Evolutionary conservation across 2,797 vertebrate genomes (phyloP), one percentile per base, ranked within the genome.

Genomic region (Pseudomugil tenellus): DNA sequence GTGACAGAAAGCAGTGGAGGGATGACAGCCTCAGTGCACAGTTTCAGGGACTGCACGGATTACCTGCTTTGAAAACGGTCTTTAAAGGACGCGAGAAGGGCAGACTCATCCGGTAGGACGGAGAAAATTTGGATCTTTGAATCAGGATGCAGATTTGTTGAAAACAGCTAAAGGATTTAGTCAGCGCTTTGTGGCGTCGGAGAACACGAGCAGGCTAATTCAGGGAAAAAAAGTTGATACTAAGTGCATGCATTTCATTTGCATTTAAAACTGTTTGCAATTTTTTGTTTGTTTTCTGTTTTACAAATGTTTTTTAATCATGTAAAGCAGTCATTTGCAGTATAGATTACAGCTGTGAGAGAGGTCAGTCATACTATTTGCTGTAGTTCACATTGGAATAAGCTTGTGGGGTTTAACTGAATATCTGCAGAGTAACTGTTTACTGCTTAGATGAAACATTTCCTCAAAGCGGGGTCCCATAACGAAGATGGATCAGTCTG

Each of bases 101-200:
- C 67, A 63, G 41, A 78, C 9, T 12, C 13, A 54, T 66, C 66
- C 59, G 86, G 88, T 91, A 85, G 86, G 81, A 77, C 23, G 21
- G 31, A 52, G 7, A 6, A 2, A 17, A 1, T 7, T 4, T 12
- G 6, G 26, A 10, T 51, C 41, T 64, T 63, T 34, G 13, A 21
- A 3, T 51, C 58, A n/a, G 5, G 6, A 58, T 43, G 8, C 5
- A 0, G 6, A 59, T 46, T 63, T 11, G 21, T 13, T 1, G 14
- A 1, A 16, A 37, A 34, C 2, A 0, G 11, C 2, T 10, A 6
- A 41, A 16, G 14, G 0, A 46, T 59, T 12, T n/a, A 74, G 29
- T 70, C 35, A 28, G 17, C 43, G 11, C 26, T 51, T 7, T 34
- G 17, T 56, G 6, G 12, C 12, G 29, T 11, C 6, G 32, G 19